A percentile compares a stretch with the other conserved stretches of the same genome.
phyloP scores from a whole-genome alignment of 1,140 invertebrate genomes.

The Plutomurus gul region DNA sequence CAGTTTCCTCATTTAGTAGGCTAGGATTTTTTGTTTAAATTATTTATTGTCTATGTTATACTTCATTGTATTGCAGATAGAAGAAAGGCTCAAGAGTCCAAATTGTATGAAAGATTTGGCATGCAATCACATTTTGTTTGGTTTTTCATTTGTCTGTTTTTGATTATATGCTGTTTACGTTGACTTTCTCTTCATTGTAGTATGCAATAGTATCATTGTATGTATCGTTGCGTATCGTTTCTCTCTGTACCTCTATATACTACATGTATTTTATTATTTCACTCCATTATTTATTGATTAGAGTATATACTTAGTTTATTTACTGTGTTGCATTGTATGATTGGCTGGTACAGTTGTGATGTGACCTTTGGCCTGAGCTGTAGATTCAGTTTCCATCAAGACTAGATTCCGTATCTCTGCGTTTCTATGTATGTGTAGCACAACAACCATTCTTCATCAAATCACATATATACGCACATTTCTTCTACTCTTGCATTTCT shows the following conservation, averaged over 20 bases:
- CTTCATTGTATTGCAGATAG: neutral
- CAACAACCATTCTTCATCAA: slow-evolving; percentile 6
- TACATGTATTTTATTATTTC: neutral
- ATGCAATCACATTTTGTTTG: neutral
- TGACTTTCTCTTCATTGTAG: neutral
- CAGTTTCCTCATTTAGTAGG: too few species aligned
- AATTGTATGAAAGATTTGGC: slow-evolving; percentile 12
- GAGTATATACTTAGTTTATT: too few species aligned
- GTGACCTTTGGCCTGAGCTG: slow-evolving; percentile 15
- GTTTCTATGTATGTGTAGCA: too few species aligned
- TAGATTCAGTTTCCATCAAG: slow-evolving; percentile 27
- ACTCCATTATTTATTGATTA: too few species aligned
- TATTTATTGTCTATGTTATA: neutral
- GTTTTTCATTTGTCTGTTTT: neutral
- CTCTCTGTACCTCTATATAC: neutral
- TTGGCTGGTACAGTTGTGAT: slow-evolving; percentile 21
- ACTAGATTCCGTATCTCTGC: neutral
- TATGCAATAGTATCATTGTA: neutral
- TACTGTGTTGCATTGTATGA: neutral
- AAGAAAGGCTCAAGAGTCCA: neutral
- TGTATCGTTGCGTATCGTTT: neutral
- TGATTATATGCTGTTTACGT: neutral
- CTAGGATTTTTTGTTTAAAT: neutral
- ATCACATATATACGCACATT: slow-evolving; percentile 8
- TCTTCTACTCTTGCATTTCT: slow-evolving; percentile 29